Base-by-base conservation (phyloP, 37 sponge, comb jelly and placozoan genomes). In the Axinella damicornis region DNA sequence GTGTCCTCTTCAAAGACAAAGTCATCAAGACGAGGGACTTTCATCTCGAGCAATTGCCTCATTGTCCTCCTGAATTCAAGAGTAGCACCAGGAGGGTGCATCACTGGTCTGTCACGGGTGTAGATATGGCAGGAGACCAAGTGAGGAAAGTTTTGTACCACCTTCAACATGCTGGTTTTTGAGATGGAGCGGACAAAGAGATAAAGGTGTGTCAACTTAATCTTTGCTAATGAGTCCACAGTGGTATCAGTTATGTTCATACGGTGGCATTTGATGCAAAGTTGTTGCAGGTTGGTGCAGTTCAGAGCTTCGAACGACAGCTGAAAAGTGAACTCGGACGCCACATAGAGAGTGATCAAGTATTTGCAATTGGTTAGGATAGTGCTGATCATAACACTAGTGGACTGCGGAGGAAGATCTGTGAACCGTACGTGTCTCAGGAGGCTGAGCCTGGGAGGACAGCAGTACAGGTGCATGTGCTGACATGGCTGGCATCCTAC, bases 111-210 rank as follows among this genome's bases (percentile, higher is more conserved):
- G n/a, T 64, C 65, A 12, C 65, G 21, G n/a, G 28, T 28, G 25
- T 64, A 64, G 12, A 64, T 64, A 19, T 64, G 65, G 65, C 65
- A 64, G n/a, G n/a, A 24, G 15, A 64, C 65, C 65, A 64, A 64
- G n/a, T 64, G n/a, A 12, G 65, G 65, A 22, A 19, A 13, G 9
- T 64, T 30, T 30, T 64, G 65, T 19, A 64, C 28, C 9, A 64
- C 28, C 65, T 28, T 64, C 25, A 30, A 12, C 25, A 64, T 19
- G n/a, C n/a, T 22, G 65, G 28, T 30, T 19, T 19, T 13, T 11
- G 65, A 22, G 15, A 64, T 19, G 9, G n/a, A 64, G 15, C 65
- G 65, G 9, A 64, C 65, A 64, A 30, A 12, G n/a, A 64, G n/a
- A 19, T 64, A 64, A 30, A 64, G 11, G 25, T 19, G 65, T 12